Evolutionary conservation across 1,140 invertebrate genomes (phyloP).

Genomic region (Drosophila jambulina): DNA sequence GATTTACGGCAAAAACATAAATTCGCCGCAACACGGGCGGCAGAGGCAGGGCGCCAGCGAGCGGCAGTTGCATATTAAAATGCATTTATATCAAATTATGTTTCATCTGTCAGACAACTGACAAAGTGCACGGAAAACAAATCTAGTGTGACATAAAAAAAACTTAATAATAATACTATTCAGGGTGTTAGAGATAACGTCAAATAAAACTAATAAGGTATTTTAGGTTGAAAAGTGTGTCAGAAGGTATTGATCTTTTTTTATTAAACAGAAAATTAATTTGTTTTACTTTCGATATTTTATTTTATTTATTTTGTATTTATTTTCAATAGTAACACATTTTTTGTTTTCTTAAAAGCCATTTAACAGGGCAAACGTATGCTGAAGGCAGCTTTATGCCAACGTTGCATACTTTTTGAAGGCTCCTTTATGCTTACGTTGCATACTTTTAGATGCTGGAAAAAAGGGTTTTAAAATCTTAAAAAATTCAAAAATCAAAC

Average conservation of each 20-base stretch:
- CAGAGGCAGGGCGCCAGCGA: background rate
- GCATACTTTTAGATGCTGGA: background rate
- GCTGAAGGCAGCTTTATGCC: no score
- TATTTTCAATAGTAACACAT: background rate
- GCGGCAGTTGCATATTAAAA: conserved; percentile 53
- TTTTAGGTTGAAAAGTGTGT: background rate
- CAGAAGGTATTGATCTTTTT: background rate
- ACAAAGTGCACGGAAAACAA: conserved; percentile 25
- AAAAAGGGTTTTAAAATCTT: background rate
- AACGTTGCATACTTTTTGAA: no score
- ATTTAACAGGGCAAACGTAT: no score
- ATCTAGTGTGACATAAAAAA: background rate
- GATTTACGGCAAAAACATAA: conserved; percentile 62
- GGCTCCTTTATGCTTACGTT: background rate
- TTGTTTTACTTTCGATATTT: background rate
- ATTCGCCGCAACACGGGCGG: conserved; percentile 31
- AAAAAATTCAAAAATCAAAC: background rate
- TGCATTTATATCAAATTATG: conserved; percentile 61
- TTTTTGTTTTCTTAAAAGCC: background rate
- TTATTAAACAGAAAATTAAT: background rate
- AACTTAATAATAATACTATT: background rate
- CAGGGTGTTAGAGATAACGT: conserved; percentile 1
- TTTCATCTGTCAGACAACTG: conserved; percentile 42
- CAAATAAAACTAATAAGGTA: background rate
- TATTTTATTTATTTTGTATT: background rate